Conservation (phyloP, 92 coral and sea anemone genomes). For the Siderastrea radians region DNA sequence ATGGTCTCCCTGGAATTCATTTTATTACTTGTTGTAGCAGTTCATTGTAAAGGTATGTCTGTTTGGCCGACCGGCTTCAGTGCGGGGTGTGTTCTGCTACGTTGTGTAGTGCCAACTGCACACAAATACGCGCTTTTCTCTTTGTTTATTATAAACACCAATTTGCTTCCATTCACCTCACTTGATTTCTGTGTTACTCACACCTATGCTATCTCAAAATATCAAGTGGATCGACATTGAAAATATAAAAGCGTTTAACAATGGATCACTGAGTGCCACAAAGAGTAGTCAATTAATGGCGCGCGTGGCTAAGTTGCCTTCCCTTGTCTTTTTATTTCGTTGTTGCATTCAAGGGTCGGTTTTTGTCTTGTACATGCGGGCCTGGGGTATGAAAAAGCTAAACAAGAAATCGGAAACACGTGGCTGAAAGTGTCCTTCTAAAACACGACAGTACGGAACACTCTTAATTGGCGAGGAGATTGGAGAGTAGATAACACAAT, state of each 20-base stretch:
- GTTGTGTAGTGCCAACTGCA: not conserved
- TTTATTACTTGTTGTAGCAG: constrained; percentile 40
- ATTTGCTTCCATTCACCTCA: not conserved
- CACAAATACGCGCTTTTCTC: constrained; percentile 7
- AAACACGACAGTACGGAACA: constrained; percentile 39
- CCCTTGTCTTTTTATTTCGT: not conserved
- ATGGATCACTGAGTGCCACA: not conserved
- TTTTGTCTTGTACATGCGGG: not conserved
- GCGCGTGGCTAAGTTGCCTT: not conserved
- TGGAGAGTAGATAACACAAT: constrained; percentile 28
- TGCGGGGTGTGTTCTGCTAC: not conserved
- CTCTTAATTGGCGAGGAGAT: constrained; percentile 32
- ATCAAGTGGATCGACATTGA: not conserved
- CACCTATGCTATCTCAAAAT: not conserved
- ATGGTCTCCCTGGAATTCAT: constrained; percentile 38
- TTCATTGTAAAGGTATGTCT: constrained; percentile 48
- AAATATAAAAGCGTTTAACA: not conserved
- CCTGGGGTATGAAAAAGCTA: not conserved
- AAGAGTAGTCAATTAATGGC: constrained; percentile 2
- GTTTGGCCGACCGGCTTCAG: not conserved
- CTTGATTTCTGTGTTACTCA: constrained; percentile 23
- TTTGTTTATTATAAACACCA: constrained; percentile 23
- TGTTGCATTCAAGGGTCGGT: not conserved
- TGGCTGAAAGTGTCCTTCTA: constrained; percentile 20
- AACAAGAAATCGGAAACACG: constrained; percentile 54